These are phyloP conservation scores for Galeruca laticollis DNA, from an alignment of 2,888 invertebrate genomes.

Conservation along the genomic window DNA sequence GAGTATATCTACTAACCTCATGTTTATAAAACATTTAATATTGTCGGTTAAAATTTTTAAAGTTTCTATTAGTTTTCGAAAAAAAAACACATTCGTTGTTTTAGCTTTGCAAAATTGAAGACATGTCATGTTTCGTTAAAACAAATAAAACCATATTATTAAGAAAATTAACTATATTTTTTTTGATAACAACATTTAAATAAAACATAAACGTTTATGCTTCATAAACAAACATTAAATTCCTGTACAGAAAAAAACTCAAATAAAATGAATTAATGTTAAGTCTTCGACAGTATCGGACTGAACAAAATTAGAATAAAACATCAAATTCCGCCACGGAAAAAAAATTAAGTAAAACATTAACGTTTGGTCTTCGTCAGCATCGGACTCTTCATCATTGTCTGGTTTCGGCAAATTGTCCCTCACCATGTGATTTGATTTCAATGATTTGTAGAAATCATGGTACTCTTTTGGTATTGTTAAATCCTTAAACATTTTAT, in stretches of 20 bases:
- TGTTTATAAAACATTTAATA: too few relatives aligned
- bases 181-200: background rate
- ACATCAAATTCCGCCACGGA: background rate
- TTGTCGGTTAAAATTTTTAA: too few relatives aligned
- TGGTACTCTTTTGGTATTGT: constrained; percentile 46
- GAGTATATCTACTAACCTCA: too few relatives aligned
- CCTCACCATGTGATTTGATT: constrained; percentile 29
- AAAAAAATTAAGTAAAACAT: too few relatives aligned
- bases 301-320: background rate
- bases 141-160: too few relatives aligned
- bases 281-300: constrained; percentile 14
- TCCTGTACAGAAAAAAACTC: too few relatives aligned
- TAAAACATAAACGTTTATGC: constrained; percentile 6
- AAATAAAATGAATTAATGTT: too few relatives aligned
- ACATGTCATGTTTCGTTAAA: too few relatives aligned
- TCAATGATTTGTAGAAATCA: constrained; percentile 38
- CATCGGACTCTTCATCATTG: constrained; percentile 17
- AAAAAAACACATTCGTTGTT: too few relatives aligned
- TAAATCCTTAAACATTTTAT: constrained; percentile 34
- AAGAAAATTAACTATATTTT: too few relatives aligned
- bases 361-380: constrained; percentile 25
- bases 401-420: constrained; percentile 27
- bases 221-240: too few relatives aligned
- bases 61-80: too few relatives aligned
- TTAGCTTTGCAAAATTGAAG: background rate